Base-by-base conservation (phyloP, 1,140 invertebrate genomes). In the Bombus ignitus region DNA sequence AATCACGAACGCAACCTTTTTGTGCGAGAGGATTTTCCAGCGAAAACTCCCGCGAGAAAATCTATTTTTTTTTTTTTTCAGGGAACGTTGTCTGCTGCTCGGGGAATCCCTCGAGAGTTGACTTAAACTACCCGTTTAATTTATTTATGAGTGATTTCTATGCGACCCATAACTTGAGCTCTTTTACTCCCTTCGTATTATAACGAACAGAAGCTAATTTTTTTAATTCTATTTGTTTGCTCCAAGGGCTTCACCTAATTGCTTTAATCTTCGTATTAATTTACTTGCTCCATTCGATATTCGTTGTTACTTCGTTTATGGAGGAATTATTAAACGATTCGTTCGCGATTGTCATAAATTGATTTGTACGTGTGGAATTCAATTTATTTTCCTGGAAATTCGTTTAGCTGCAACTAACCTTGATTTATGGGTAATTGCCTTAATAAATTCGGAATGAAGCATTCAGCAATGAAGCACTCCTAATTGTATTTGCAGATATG, bases 101-200 rank as follows among this genome's bases (percentile, higher is more conserved):
- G 47, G 5, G 44, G 35, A 39, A 18, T 47, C 74, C 5, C n/a
- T 12, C 18, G 32, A 10, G 73, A 68, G 22, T 15, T 8, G 35
- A 37, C 2, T 66, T 15, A 39, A 83, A 66, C 13, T 68, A 18
- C 3, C 28, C 3, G 28, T 35, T 76, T 68, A 47, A 76, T 68
- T 83, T 57, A 83, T 68, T 82, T 53, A 82, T 44, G 70, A 44
- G 42, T 15, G 28, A 74, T n/a, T 65, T 39, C 76, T 66, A 79
- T 79, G 76, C 76, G 13, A 32, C 1, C 39, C 37, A 1, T 6
- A 6, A 5, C n/a, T 32, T 0, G 6, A 4, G 15, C 15, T 18
- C 28, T 12, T 62, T 28, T 62, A 28, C 32, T 39, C 2, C 15
- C 39, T 3, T 15, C 28, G 1, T 12, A n/a, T 6, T 3, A 8